These are phyloP conservation scores for Cantharis rustica DNA, from an alignment of 2,888 invertebrate species.

Conservation along the genomic window DNA sequence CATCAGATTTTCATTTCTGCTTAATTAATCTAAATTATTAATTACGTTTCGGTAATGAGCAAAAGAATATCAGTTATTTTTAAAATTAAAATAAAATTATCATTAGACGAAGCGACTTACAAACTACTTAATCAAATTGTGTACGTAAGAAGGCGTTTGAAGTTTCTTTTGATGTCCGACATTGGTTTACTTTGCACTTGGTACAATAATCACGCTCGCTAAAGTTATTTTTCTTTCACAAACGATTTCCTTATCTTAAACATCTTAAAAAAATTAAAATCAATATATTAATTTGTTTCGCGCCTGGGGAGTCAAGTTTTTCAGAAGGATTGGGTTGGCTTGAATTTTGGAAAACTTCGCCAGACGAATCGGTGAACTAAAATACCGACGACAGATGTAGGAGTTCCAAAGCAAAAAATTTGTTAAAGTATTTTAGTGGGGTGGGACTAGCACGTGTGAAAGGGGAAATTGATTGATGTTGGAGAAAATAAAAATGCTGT, in stretches of 20 bases:
- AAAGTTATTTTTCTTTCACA: not conserved
- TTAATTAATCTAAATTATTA: not conserved
- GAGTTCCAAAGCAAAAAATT: not conserved
- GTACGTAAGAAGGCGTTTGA: conserved; percentile 1
- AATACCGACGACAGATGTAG: not conserved
- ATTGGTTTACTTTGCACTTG: conserved; percentile 1
- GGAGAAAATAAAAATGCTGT: not conserved
- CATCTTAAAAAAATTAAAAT: not conserved
- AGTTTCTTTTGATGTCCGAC: conserved; percentile 9
- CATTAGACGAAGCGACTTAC: not conserved
- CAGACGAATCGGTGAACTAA: not conserved
- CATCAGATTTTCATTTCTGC: not conserved
- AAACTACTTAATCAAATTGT: conserved; percentile 1
- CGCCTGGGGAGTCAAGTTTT: not conserved
- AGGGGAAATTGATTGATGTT: not conserved
- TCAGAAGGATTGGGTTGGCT: too few species aligned
- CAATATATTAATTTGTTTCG: not conserved
- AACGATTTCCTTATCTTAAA: not conserved
- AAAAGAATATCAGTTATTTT: not conserved
- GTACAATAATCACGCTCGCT: not conserved
- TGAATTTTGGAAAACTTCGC: too few species aligned
- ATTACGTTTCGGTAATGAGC: not conserved
- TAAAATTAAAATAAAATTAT: not conserved
- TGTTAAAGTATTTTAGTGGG: not conserved
- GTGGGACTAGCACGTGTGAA: not conserved